phyloP scores from a whole-genome alignment of 1,140 invertebrate species.

The Trichomalopsis sarcophagae region DNA sequence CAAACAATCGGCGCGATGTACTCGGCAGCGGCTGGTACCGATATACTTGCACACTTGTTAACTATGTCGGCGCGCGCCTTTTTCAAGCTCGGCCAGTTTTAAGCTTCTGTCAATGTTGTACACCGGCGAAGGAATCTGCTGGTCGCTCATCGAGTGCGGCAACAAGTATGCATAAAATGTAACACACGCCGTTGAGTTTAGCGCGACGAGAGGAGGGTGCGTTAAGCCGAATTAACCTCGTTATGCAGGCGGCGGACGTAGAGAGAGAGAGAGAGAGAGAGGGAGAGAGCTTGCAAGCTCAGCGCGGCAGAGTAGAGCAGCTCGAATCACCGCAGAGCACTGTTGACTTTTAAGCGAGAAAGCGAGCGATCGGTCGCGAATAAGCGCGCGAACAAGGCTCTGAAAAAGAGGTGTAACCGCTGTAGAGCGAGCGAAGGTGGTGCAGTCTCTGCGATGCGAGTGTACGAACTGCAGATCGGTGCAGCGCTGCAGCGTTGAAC shows the following conservation, averaged over 20 bases:
- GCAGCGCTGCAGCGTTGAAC: slow-evolving; percentile 64
- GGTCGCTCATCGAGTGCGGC: not conserved
- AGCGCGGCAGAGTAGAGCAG: not conserved
- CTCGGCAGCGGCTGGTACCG: too few relatives aligned
- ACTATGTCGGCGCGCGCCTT: too few relatives aligned
- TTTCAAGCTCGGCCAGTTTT: too few relatives aligned
- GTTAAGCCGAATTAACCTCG: slow-evolving; percentile 59
- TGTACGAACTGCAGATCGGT: slow-evolving; percentile 55
- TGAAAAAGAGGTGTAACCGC: not conserved
- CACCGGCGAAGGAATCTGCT: too few relatives aligned
- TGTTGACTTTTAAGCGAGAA: too few relatives aligned
- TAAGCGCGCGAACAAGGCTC: not conserved
- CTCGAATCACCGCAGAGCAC: not conserved
- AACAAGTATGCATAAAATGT: slow-evolving; percentile 14
- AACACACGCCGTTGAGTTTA: slow-evolving; percentile 1
- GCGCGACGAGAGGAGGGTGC: slow-evolving; percentile 58
- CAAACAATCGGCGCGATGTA: too few relatives aligned
- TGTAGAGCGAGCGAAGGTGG: not conserved
- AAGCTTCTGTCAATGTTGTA: not conserved
- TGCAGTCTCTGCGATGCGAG: not conserved
- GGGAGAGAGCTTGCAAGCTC: not conserved
- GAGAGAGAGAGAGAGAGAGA: not conserved
- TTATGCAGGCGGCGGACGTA: slow-evolving; percentile 57
- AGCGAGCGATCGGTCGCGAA: slow-evolving; percentile 38
- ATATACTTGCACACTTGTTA: too few relatives aligned